A percentile compares a stretch with the other conserved stretches of the same genome.
These are phyloP conservation scores for Theonella swinhoei DNA, from an alignment of 37 sponge, comb jelly and placozoan genomes.

Conservation along the genomic window DNA sequence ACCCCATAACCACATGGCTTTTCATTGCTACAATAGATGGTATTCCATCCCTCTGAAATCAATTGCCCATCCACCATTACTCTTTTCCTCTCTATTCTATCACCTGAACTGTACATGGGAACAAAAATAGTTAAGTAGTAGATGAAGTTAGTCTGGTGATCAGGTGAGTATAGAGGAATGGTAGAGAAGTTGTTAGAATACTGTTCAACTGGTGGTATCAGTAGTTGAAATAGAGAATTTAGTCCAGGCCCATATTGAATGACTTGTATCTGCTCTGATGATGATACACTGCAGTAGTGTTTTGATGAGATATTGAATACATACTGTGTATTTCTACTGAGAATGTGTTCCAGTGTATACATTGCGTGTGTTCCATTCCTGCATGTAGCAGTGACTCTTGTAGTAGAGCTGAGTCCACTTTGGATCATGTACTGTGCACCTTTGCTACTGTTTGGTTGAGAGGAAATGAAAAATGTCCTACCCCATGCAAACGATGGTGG, in stretches of 20 bases:
- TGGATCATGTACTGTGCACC: background rate
- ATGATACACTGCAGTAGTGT: background rate
- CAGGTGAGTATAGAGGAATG: background rate
- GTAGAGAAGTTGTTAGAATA: background rate
- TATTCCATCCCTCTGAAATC: background rate
- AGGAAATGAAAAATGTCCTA: background rate
- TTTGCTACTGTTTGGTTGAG: background rate
- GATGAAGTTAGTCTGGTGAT: background rate
- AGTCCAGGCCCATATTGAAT: background rate
- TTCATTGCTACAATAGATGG: background rate
- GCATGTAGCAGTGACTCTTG: background rate
- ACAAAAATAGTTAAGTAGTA: background rate
- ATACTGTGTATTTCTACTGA: background rate
- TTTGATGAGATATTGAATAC: background rate
- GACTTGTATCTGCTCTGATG: background rate
- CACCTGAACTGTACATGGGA: background rate
- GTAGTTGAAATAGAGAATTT: background rate
- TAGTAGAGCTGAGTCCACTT: background rate
- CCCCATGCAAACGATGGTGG: background rate
- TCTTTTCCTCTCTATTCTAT: background rate
- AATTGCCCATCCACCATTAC: background rate
- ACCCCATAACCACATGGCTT: background rate
- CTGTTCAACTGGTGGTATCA: background rate
- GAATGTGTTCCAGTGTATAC: background rate
- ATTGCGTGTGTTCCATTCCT: background rate